phyloP scores from a whole-genome alignment of 2,113 vertebrate genomes.

The Cynocephalus volans region DNA sequence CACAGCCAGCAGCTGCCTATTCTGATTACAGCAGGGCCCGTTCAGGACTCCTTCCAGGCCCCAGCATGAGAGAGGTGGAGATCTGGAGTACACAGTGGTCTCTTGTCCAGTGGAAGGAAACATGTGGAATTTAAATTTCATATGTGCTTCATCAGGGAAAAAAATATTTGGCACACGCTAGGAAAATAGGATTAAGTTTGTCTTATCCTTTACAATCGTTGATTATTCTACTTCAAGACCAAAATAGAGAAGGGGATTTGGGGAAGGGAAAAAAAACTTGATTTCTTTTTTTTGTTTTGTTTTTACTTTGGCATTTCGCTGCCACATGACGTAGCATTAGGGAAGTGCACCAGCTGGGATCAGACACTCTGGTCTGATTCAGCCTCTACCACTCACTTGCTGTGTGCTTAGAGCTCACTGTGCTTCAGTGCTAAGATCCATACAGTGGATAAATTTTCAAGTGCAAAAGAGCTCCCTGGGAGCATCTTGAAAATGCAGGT shows the following conservation, averaged over 20 bases:
- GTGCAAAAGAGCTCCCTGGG: background rate
- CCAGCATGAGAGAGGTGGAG: background rate
- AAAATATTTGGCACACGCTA: constrained; percentile 39
- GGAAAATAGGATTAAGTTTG: constrained; percentile 8
- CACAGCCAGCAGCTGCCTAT: background rate
- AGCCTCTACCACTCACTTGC: background rate
- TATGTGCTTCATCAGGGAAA: constrained; percentile 16
- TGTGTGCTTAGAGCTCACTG: background rate
- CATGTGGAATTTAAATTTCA: constrained; percentile 14
- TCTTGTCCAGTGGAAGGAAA: background rate
- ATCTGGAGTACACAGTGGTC: background rate
- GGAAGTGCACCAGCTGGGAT: background rate
- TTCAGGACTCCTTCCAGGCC: background rate
- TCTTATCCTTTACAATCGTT: constrained; percentile 32
- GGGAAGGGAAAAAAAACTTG: background rate
- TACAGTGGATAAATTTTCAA: background rate
- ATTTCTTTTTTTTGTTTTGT: background rate
- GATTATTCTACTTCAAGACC: constrained; percentile 41
- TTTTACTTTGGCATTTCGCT: background rate
- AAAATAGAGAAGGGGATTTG: background rate
- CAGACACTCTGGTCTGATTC: background rate
- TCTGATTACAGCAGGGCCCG: background rate
- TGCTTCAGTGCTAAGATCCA: background rate
- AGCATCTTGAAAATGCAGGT: background rate
- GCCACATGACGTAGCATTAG: background rate